Conservation (phyloP, 2,113 vertebrate genomes). For the Tapirus terrestris region DNA sequence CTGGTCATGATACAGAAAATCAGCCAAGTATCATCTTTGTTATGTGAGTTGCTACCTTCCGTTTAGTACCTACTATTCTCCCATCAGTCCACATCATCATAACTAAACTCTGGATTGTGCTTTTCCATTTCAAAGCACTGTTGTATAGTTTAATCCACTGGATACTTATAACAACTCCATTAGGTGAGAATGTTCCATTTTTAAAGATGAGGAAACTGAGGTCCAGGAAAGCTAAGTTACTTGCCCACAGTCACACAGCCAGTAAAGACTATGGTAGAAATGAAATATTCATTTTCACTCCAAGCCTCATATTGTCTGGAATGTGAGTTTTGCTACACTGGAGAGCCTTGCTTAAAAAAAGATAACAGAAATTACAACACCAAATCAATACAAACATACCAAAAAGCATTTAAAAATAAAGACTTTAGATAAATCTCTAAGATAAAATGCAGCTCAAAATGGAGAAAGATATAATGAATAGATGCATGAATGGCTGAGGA, state of each 20-base stretch:
- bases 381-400: conserved; percentile 18
- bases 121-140: conserved; percentile 18
- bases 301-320: neutral
- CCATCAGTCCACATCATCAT: neutral
- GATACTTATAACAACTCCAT: neutral
- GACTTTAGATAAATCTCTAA: conserved; percentile 11
- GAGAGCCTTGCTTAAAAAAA: neutral
- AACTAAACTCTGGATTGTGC: neutral
- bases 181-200: neutral
- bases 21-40: neutral
- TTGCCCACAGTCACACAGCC: neutral
- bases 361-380: neutral
- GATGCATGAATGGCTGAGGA: neutral
- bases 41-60: neutral
- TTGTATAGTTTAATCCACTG: neutral
- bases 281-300: neutral
- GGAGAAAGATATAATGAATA: neutral
- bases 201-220: neutral
- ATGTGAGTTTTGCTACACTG: neutral
- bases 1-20: neutral
- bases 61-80: neutral
- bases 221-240: neutral
- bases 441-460: conserved; percentile 13
- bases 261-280: neutral
- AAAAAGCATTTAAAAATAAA: conserved; percentile 48